Evolutionary conservation across 2,113 vertebrate species (phyloP), one percentile per base, ranked within the genome.

Genomic region (Oncorhynchus gorbuscha): DNA sequence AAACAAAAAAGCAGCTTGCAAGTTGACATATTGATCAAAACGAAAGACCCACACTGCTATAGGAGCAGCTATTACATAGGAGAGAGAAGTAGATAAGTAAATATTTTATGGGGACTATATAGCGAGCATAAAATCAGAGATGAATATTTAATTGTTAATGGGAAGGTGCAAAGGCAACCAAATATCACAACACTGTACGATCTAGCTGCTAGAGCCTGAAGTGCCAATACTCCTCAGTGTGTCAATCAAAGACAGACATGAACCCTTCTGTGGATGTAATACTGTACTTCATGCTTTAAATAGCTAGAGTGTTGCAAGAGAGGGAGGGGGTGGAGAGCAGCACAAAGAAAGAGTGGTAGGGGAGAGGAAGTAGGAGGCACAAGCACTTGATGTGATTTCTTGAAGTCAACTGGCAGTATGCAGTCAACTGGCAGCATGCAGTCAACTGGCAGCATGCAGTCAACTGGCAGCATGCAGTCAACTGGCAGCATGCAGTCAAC

Each of bases 91-190:
- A 73, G 26, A 14, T 18, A 55, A 55, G 76, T 90, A 81, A 84
- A 91, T 90, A 84, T 91, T 91, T 90, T 68, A 92, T 91, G 82
- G 80, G 72, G 76, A 69, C 76, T 75, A 85, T 85, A 83, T 77
- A 84, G 71, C 76, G 72, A 18, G 80, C 79, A 88, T 79, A 79
- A 89, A 88, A 90, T 83, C 69, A 58, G 0, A 75, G 79, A 85
- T 89, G 12, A 84, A 89, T 89, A 83, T 89, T 92, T 89, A 51
- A 91, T 87, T 61, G 69, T 73, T 76, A 83, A 79, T 75, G 80
- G 65, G 71, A 81, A 87, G 39, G 75, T 74, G 79, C 69, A 64
- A 69, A 74, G 69, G 72, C 78, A 74, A 81, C 74, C 77, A 75
- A 83, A 87, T 76, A 78, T 49, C 59, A 51, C 26, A 58, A 22